Conservation (phyloP, 92 coral and sea anemone genomes). For the Heteractis magnifica region DNA sequence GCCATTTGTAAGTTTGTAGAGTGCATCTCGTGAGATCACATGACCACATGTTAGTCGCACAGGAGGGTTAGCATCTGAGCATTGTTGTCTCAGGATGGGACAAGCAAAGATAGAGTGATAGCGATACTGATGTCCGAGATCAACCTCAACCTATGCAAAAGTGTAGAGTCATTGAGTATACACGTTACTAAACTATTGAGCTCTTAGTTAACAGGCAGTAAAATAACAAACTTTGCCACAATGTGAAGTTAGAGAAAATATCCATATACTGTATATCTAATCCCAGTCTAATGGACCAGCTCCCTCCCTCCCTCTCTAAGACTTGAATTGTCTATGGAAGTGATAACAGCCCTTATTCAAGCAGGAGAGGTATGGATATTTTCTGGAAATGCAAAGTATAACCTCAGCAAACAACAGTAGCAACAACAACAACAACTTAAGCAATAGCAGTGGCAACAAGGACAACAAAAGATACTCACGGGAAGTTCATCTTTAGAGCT, state of each 20-base stretch:
- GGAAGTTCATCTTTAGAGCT: slow-evolving; percentile 96
- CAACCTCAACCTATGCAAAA: slow-evolving; percentile 80
- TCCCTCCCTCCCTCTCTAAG: no score
- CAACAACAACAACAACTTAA: background rate
- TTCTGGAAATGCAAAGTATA: background rate
- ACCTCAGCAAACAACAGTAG: background rate
- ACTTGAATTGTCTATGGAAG: no score
- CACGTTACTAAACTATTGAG: no score
- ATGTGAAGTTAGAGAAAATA: no score
- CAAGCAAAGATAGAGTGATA: slow-evolving; percentile 97
- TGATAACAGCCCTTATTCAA: background rate
- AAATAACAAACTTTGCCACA: no score
- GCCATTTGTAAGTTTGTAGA: slow-evolving; percentile 92
- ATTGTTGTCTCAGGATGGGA: slow-evolving; percentile 93
- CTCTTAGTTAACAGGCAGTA: no score
- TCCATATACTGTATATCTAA: no score
- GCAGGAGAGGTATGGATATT: background rate
- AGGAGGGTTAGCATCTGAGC: slow-evolving; percentile 96
- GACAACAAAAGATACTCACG: slow-evolving; percentile 49
- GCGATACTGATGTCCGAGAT: slow-evolving; percentile 91
- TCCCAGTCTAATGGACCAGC: no score
- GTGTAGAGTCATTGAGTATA: no score
- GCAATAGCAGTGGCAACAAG: background rate
- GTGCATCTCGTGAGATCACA: slow-evolving; percentile 92
- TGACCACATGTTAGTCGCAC: slow-evolving; percentile 94